Evolutionary conservation across 2,888 invertebrate genomes (phyloP).

Genomic region (Bombylius major): DNA sequence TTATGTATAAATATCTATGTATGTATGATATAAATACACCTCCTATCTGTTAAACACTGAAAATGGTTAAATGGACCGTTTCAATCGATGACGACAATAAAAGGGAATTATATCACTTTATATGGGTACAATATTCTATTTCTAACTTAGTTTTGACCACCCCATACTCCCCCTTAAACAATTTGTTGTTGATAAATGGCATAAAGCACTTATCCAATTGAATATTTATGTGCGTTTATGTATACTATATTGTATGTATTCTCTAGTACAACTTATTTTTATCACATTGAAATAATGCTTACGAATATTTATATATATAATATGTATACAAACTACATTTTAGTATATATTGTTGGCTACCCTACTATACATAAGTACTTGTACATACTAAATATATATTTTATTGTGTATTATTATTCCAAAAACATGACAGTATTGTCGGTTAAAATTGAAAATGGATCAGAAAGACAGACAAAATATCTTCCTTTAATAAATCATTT

Average conservation of each 20-base stretch:
- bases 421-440: too few species aligned
- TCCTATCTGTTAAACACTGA: not conserved
- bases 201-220: constrained; percentile 19
- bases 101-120: constrained; percentile 13
- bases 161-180: not conserved
- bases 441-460: too few species aligned
- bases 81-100: constrained; percentile 13
- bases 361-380: too few species aligned
- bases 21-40: not conserved
- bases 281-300: too few species aligned
- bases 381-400: too few species aligned
- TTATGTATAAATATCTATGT: not conserved
- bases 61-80: constrained; percentile 13
- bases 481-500: not conserved
- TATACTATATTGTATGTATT: not conserved
- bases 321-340: too few species aligned
- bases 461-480: not conserved
- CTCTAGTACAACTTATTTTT: too few species aligned
- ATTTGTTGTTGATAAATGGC: constrained; percentile 15
- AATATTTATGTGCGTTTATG: constrained; percentile 11
- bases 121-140: constrained; percentile 8
- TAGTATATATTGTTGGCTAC: too few species aligned
- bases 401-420: not conserved
- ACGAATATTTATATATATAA: too few species aligned
- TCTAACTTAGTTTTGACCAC: not conserved